Conservation (phyloP, 2,113 vertebrate genomes). For the western clawed frog (Xenopus tropicalis) region UCB_Xtro_10.0 CM004445.2:112691501-112692000, state of each 20-base stretch:
- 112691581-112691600: conserved; percentile 33
- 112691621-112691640: conserved; percentile 42
- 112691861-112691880: too few relatives aligned
- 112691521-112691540: conserved; percentile 26
- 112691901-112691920: too few relatives aligned
- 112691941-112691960: too few relatives aligned
- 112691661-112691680: conserved; percentile 14
- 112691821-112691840: too few relatives aligned
- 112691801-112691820: too few relatives aligned
- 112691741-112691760: neutral
- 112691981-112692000: too few relatives aligned
- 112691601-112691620: conserved; percentile 33
- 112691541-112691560: conserved; percentile 18
- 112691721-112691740: neutral
- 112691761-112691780: neutral
- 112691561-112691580: conserved; percentile 23
- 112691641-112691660: conserved; percentile 36
- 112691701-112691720: conserved; percentile 3
- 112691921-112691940: too few relatives aligned
- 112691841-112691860: too few relatives aligned
- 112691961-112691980: too few relatives aligned
- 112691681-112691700: neutral
- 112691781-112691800: neutral
- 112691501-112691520: neutral
- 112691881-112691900: too few relatives aligned